Base-by-base conservation (phyloP, 2,797 vertebrate genomes). In the Carapus acus region DNA sequence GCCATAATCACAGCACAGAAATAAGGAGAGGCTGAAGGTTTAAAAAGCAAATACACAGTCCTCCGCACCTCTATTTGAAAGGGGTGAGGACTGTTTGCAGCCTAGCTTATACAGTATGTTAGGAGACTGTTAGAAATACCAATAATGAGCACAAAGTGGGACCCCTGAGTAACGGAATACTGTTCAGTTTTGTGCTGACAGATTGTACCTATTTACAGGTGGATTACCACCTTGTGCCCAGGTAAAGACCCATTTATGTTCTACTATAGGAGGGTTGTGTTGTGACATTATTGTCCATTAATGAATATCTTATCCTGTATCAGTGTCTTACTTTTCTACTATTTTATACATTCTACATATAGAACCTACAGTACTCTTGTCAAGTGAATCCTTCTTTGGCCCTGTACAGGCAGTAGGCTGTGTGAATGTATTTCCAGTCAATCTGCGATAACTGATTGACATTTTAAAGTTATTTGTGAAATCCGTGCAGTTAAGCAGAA, bases 311-410 rank as follows among this genome's bases (percentile, higher is more conserved):
- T n/a, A n/a, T n/a, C n/a, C n/a, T n/a, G n/a, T n/a, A n/a, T n/a
- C n/a, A n/a, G n/a, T n/a, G n/a, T n/a, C n/a, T n/a, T n/a, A n/a
- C 36, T 2, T 17, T 37, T 54, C 49, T 34, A 19, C 8, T 48
- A 21, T 49, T 45, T 29, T 39, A 13, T 51, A n/a, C n/a, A n/a
- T n/a, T n/a, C n/a, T 58, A 14, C 47, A 50, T 64, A 2, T 36
- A 15, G 34, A 15, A 15, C 31, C 9, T 6, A 13, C 31, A 27
- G 23, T 24, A 16, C 23, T 17, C 3, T 22, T 19, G 33, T 7
- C 33, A 22, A 22, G 46, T 34, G 11, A 20, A 15, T 2, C 31
- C 9, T 43, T 14, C 54, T 15, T 6, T 54, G 17, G 16, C 27
- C 12, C 14, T 41, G 7, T 12, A 55, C 45, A 18, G 21, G 22